Evolutionary conservation across 2,888 invertebrate species (phyloP).

Genomic region (Ennomos erosarius): DNA sequence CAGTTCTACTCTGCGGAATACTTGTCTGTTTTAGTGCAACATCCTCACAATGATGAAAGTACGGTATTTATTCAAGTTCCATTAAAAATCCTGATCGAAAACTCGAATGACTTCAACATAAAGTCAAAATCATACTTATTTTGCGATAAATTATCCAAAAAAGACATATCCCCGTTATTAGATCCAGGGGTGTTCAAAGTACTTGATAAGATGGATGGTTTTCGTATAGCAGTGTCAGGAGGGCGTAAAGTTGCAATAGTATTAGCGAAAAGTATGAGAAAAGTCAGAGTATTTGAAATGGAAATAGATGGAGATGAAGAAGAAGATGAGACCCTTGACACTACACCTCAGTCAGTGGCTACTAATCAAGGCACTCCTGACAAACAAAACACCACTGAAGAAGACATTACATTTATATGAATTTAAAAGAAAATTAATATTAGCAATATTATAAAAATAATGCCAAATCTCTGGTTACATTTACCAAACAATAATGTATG

Average conservation of each 20-base stretch:
- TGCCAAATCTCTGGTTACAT: no score
- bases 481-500: no score
- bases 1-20: slow-evolving; percentile 91
- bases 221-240: slow-evolving; percentile 93
- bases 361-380: slow-evolving; percentile 60
- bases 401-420: slow-evolving; percentile 53
- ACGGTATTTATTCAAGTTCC: slow-evolving; percentile 81
- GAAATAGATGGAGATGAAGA: slow-evolving; percentile 97
- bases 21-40: slow-evolving; percentile 89
- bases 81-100: slow-evolving; percentile 74
- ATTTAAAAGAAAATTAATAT: neutral
- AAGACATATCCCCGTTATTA: slow-evolving; percentile 82
- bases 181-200: slow-evolving; percentile 83
- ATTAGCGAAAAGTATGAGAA: slow-evolving; percentile 90
- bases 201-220: slow-evolving; percentile 88
- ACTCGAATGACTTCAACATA: slow-evolving; percentile 68
- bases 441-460: no score
- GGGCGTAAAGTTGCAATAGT: slow-evolving; percentile 93
- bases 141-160: slow-evolving; percentile 73
- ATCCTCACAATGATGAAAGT: slow-evolving; percentile 70
- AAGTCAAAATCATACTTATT: slow-evolving; percentile 72
- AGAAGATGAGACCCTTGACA: slow-evolving; percentile 86
- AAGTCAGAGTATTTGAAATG: slow-evolving; percentile 95
- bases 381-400: slow-evolving; percentile 51
- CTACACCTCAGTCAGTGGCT: slow-evolving; percentile 69